Evolutionary conservation across 2,797 vertebrate species (phyloP).

Genomic region (Leontopithecus rosalia): DNA sequence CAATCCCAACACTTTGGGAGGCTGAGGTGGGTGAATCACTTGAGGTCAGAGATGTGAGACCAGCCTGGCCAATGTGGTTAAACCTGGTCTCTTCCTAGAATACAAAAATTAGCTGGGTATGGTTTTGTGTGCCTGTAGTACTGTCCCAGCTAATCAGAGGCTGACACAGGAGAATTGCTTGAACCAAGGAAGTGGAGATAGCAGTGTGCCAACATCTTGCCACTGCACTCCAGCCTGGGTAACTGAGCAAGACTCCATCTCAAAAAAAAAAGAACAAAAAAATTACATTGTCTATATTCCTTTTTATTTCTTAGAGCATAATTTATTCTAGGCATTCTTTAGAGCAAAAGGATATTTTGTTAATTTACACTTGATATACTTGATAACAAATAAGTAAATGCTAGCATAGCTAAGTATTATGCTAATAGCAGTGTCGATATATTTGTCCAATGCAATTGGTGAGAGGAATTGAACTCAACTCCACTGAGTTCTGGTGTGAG

Average conservation of each 20-base stretch:
- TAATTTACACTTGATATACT: neutral
- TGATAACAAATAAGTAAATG: neutral
- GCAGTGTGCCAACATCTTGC: neutral
- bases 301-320: neutral
- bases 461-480: neutral
- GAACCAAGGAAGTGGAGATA: neutral
- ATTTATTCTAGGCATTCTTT: neutral
- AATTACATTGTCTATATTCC: neutral
- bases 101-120: neutral
- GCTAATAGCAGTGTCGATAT: neutral
- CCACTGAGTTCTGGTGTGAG: neutral
- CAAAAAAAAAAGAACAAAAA: neutral
- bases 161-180: neutral
- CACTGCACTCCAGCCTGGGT: neutral
- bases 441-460: neutral
- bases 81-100: neutral
- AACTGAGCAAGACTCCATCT: neutral
- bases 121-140: neutral
- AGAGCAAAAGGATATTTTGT: neutral
- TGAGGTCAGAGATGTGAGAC: neutral
- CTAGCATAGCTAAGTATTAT: neutral
- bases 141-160: neutral
- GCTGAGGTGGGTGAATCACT: neutral
- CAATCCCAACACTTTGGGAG: neutral
- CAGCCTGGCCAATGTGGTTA: neutral